Evolutionary conservation across 2,797 vertebrate genomes (phyloP).

Genomic region (Platalea minor): DNA sequence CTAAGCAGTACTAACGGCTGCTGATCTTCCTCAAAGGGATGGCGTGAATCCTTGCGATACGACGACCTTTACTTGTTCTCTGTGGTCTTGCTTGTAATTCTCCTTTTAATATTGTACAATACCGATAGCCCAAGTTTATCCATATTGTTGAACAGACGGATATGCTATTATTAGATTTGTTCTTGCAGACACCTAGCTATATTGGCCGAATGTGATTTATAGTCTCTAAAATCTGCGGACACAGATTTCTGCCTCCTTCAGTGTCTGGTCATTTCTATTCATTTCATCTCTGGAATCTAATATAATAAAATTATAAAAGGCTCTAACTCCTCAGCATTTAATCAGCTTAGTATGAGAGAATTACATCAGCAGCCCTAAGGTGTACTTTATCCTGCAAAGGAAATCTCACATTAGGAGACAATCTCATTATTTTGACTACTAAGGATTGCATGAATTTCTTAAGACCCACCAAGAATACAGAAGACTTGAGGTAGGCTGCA

Average conservation of each 20-base stretch:
- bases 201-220: conserved; percentile 34
- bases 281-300: conserved; percentile 71
- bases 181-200: conserved; percentile 28
- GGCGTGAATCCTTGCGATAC: not conserved
- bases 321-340: conserved; percentile 67
- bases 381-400: conserved; percentile 48
- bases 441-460: conserved; percentile 41
- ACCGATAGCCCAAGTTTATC: conserved; percentile 20
- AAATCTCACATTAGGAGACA: conserved; percentile 59
- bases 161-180: conserved; percentile 40
- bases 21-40: not conserved
- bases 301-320: conserved; percentile 71
- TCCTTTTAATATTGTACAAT: not conserved
- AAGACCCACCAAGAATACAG: not conserved
- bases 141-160: not conserved
- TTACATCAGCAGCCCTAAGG: conserved; percentile 70
- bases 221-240: not conserved
- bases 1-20: not conserved
- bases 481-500: not conserved
- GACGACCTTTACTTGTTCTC: not conserved
- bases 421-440: conserved; percentile 64
- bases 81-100: not conserved
- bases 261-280: conserved; percentile 59
- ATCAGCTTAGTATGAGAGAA: conserved; percentile 73
- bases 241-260: conserved; percentile 23